Conservation (phyloP, 2,113 vertebrate genomes). For the Spea bombifrons region DNA sequence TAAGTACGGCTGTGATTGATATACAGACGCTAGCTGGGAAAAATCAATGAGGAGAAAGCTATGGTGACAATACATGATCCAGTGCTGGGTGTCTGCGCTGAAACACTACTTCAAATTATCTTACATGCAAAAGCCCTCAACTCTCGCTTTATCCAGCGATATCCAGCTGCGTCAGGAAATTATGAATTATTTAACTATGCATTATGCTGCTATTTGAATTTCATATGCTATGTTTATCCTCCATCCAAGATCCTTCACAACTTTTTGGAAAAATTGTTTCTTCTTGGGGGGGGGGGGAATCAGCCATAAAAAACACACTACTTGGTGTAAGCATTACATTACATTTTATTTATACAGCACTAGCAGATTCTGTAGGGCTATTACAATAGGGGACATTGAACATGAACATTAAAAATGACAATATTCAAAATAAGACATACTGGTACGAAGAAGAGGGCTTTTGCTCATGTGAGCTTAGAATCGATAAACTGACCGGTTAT, state of each 20-base stretch:
- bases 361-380: too few relatives aligned
- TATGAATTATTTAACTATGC: slow-evolving; percentile 35
- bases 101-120: slow-evolving; percentile 10
- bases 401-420: too few relatives aligned
- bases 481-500: too few relatives aligned
- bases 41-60: background rate
- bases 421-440: too few relatives aligned
- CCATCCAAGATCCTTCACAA: slow-evolving; percentile 9
- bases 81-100: background rate
- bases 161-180: slow-evolving; percentile 14
- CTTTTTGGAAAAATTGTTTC: slow-evolving; percentile 15
- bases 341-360: too few relatives aligned
- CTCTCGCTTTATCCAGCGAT: slow-evolving; percentile 9
- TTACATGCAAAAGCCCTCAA: slow-evolving; percentile 9
- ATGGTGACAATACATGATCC: background rate
- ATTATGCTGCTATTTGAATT: slow-evolving; percentile 38
- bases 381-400: too few relatives aligned
- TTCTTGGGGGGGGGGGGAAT: background rate
- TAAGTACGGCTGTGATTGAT: too few relatives aligned
- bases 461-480: too few relatives aligned
- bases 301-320: too few relatives aligned
- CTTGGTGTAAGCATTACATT: too few relatives aligned
- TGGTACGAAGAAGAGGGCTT: too few relatives aligned
- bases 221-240: slow-evolving; percentile 39
- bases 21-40: background rate